Evolutionary conservation across 1,140 invertebrate genomes (phyloP), one percentile per base, ranked within the genome.

Genomic region (Drosophila subobscura): DNA sequence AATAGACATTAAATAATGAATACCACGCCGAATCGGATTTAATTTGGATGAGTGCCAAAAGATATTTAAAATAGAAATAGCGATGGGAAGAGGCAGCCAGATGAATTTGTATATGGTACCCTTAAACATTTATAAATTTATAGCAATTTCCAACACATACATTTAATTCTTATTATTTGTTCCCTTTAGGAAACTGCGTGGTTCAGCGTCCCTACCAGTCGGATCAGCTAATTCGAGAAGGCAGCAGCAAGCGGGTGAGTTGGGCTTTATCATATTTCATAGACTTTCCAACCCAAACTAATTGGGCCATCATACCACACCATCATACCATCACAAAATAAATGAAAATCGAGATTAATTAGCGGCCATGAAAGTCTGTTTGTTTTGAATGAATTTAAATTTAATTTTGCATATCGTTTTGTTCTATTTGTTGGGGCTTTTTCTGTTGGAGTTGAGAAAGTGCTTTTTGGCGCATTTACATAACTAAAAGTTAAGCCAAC

Each of bases 191-290:
- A 90, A 97, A 94, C 85, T 97, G 96, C 91, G 94, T 96, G 44
- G 95, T 97, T 45, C 95, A 96, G 92, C 95, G 96, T 79, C 94
- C 95, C 23, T 95, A 95, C 53, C 94, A 95, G 79, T 93, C 93
- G 14, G 94, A 95, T 91, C 95, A 96, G 91, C 94, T 95, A 66
- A 96, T 96, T 74, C 93, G 93, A 55, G 95, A 95, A 89, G 95
- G 95, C 64, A 94, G 94, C 89, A 95, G 94, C 68, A 95, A 94
- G 90, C 92, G 95, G 92, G 95, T 96, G 92, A 94, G 95, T 68
- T 12, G 1, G 33, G 33, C 4, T 12, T 3, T 10, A 37, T 33
- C 33, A 12, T 37, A 37, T 37, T 10, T 3, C 0, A 0, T 2
- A 33, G 3, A 8, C 8, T 10, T 3, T 37, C 8, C 8, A 10